Evolutionary conservation across 1,140 invertebrate species (phyloP).

Genomic region (Leptopilina boulardi): DNA sequence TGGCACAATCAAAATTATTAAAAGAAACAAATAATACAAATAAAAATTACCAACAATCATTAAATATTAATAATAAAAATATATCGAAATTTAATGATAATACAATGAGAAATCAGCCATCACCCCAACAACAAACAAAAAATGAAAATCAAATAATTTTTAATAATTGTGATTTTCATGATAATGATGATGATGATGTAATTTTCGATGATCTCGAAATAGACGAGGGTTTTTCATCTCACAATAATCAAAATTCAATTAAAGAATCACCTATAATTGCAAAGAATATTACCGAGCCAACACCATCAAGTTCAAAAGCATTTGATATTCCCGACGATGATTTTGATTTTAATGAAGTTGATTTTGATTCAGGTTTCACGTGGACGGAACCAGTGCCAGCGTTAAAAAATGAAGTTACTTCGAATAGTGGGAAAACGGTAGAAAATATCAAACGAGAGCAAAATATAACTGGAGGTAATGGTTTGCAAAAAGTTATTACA

Average conservation of each 20-base stretch:
- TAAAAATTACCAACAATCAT: not conserved
- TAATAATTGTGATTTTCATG: slow-evolving; percentile 30
- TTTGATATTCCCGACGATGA: slow-evolving; percentile 44
- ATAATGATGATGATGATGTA: slow-evolving; percentile 30
- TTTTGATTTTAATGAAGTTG: slow-evolving; percentile 54
- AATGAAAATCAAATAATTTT: not conserved
- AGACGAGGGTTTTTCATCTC: not conserved
- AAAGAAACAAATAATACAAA: not conserved
- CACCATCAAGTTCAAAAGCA: not conserved
- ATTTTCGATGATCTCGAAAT: not conserved
- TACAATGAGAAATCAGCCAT: not conserved
- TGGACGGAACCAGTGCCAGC: slow-evolving; percentile 4
- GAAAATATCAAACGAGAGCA: not conserved
- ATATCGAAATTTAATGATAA: not conserved
- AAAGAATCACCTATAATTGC: not conserved
- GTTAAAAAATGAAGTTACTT: not conserved
- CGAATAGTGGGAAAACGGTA: not conserved
- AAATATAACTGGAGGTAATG: no score
- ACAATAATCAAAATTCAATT: not conserved
- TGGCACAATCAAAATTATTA: slow-evolving; percentile 9
- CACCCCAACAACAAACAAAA: not conserved
- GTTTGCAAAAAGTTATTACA: not conserved
- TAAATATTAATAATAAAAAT: slow-evolving; percentile 12
- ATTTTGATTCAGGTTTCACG: slow-evolving; percentile 38
- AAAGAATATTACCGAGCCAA: not conserved